phyloP scores from a whole-genome alignment of 2,888 invertebrate species.

The Subacronicta megacephala region DNA sequence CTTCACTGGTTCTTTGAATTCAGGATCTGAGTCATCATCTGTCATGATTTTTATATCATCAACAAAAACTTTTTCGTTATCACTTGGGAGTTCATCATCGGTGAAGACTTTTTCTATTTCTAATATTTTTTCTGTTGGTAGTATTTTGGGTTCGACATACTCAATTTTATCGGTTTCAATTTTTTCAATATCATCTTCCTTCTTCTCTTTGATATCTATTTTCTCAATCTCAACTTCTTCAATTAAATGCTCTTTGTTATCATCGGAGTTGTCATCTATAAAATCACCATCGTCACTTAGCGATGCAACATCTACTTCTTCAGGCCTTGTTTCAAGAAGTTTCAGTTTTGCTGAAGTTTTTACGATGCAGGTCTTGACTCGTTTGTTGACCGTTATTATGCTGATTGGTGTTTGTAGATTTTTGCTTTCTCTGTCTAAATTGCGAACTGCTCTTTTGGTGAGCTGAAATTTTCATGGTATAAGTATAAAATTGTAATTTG shows the following conservation, averaged over 20 bases:
- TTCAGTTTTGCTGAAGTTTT: slow-evolving; percentile 47
- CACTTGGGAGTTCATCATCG: slow-evolving; percentile 45
- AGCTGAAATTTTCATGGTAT: slow-evolving; percentile 48
- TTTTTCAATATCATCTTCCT: slow-evolving; percentile 33
- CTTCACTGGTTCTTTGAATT: slow-evolving; percentile 30
- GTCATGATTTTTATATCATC: slow-evolving; percentile 39
- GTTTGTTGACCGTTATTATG: slow-evolving; percentile 56
- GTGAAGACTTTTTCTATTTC: slow-evolving; percentile 31
- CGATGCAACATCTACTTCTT: slow-evolving; percentile 38
- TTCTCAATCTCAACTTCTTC: slow-evolving; percentile 40
- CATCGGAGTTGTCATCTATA: slow-evolving; percentile 27
- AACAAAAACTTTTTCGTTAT: slow-evolving; percentile 50
- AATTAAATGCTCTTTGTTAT: slow-evolving; percentile 26
- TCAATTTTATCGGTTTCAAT: slow-evolving; percentile 27
- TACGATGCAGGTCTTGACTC: slow-evolving; percentile 58
- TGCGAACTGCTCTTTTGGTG: slow-evolving; percentile 64
- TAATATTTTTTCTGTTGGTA: slow-evolving; percentile 23
- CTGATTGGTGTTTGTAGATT: slow-evolving; percentile 63
- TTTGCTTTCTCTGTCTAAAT: slow-evolving; percentile 62
- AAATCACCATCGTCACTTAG: slow-evolving; percentile 43
- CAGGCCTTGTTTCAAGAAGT: slow-evolving; percentile 23
- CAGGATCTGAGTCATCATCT: slow-evolving; percentile 32
- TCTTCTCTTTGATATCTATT: slow-evolving; percentile 44
- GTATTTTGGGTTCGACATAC: slow-evolving; percentile 22
- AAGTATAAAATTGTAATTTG: not conserved